Percentiles rank a stretch among this genome's conserved stretches.
Evolutionary conservation across 2,113 vertebrate genomes (phyloP).

Genomic region (Capra hircus): DNA sequence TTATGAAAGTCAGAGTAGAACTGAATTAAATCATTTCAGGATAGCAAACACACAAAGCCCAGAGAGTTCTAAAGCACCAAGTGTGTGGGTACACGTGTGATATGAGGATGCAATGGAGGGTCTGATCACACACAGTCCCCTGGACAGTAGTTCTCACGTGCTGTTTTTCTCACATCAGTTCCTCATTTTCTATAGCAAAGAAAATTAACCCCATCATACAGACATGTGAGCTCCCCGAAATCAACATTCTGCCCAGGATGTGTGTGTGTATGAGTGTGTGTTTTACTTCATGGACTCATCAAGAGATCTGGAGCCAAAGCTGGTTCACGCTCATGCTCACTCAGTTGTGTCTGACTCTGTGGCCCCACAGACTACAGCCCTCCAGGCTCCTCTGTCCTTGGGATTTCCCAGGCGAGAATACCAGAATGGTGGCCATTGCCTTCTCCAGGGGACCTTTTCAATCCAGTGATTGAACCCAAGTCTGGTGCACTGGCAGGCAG

Average conservation of each 20-base stretch:
- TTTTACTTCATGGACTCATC: background rate
- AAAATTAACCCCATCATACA: background rate
- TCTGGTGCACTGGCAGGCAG: background rate
- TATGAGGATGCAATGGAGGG: background rate
- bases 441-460: background rate
- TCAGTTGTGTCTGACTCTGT: background rate
- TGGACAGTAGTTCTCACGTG: accelerated
- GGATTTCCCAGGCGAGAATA: background rate
- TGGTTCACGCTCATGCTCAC: background rate
- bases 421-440: background rate
- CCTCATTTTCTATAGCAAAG: background rate
- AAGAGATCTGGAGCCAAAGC: background rate
- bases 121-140: background rate
- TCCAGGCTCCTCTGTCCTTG: background rate
- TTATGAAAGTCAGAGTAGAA: background rate
- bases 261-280: accelerated
- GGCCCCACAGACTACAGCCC: background rate
- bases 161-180: background rate
- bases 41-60: accelerated
- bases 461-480: background rate
- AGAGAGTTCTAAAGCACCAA: accelerated
- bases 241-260: background rate
- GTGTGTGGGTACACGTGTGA: accelerated
- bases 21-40: background rate
- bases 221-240: background rate